phyloP scores from a whole-genome alignment of 1,140 invertebrate species.

The Eciton burchellii region DNA sequence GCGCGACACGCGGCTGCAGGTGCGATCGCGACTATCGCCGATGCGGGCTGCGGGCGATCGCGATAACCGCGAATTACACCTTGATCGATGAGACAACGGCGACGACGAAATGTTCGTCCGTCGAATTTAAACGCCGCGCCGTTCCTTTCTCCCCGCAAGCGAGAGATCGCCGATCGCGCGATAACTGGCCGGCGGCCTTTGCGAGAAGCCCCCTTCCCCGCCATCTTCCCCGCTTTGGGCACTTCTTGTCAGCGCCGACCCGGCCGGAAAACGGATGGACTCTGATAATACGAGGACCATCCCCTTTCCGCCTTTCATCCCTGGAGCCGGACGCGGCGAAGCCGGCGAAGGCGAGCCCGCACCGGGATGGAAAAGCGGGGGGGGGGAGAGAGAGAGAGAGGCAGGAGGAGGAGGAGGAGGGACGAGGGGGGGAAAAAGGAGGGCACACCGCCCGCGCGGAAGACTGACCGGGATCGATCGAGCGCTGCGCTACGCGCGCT shows the following conservation, averaged over 20 bases:
- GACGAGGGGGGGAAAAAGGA: no score
- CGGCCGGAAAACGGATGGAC: conserved; percentile 61
- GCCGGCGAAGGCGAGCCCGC: conserved; percentile 1
- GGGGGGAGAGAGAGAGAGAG: no score
- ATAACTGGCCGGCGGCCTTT: conserved; percentile 20
- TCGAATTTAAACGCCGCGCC: background rate
- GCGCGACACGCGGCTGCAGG: background rate
- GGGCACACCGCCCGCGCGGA: background rate
- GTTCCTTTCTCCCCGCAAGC: background rate
- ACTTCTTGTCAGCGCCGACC: conserved; percentile 59
- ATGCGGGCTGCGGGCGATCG: no score
- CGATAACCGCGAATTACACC: background rate
- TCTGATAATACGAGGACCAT: conserved; percentile 62
- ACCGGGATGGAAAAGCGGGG: background rate
- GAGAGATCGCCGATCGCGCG: background rate
- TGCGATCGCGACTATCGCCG: no score
- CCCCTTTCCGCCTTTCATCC: background rate
- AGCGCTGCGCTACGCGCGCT: conserved; percentile 13
- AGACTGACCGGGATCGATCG: conserved; percentile 49
- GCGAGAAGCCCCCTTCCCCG: conserved; percentile 69
- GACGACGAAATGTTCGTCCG: background rate
- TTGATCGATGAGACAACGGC: background rate
- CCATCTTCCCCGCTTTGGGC: conserved; percentile 65
- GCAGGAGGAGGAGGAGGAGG: no score
- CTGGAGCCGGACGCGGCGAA: conserved; percentile 50